Evolutionary conservation across 2,113 vertebrate genomes (phyloP), one percentile per base, ranked within the genome.

Genomic region (Marmota monax): DNA sequence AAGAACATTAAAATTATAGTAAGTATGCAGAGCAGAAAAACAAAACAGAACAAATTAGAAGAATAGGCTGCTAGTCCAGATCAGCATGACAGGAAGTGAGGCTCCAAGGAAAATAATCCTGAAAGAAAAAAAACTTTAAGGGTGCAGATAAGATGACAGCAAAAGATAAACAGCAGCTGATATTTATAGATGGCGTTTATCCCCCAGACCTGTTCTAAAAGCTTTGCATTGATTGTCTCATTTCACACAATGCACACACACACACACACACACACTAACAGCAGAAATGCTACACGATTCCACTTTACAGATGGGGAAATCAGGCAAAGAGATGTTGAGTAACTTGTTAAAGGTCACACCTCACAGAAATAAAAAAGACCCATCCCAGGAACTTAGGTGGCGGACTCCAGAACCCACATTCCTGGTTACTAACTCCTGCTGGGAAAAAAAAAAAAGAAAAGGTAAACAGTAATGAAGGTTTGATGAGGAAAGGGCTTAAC

Each of bases 231-330:
- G 6, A 67, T 5, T 20, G 45, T 34, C 23, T 85, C 51, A 63
- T 18, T 48, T 63, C 45, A 61, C 5, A 51, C 7, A 16, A 45
- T 45, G 39, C 13, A 27, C 23, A 16, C 0, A 1, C 27, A 13
- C n/a, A 13, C 7, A 13, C 13, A 45, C 13, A 39, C 23, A 23
- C 0, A 1, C 27, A 17, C n/a, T 22, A 51, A 39, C 8, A 16
- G 48, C 39, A 37, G n/a, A 89, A 94, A 39, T 27, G 27, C 29
- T 12, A 14, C 7, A 73, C 13, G 18, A 48, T 29, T 25, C 51
- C 92, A 58, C 32, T 78, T 84, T 42, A 80, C 58, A 82, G 58
- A 67, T 18, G n/a, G 11, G 69, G 25, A 92, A 92, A 45, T 79
- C 2, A 2, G 3, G 12, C 25, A 37, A 87, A 78, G 51, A 84